Percentiles rank a stretch among this genome's conserved stretches.
Evolutionary conservation across 2,113 vertebrate species (phyloP).

Genomic region (Pelecanoides urinatrix): DNA sequence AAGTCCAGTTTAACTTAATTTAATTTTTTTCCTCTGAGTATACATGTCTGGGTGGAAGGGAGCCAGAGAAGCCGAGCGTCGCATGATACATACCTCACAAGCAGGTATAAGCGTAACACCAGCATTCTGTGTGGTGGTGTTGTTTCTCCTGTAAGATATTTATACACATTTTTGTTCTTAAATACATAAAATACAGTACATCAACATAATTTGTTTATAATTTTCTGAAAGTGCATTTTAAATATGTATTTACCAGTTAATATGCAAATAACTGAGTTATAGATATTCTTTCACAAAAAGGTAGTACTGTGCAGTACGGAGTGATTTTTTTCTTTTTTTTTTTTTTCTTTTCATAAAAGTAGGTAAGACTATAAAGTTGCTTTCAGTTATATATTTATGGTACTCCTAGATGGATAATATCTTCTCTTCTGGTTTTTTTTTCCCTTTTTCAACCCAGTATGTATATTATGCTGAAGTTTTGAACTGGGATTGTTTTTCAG

Average conservation of each 20-base stretch:
- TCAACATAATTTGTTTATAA: conserved; percentile 66
- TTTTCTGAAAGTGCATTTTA: conserved; percentile 77
- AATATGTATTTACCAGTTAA: conserved; percentile 74
- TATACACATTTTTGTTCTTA: conserved; percentile 60
- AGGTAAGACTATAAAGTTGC: conserved; percentile 76
- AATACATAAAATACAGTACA: conserved; percentile 49
- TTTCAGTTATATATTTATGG: conserved; percentile 80
- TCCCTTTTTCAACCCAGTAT: conserved; percentile 67
- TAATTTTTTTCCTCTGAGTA: conserved; percentile 42
- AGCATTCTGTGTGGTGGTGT: conserved; percentile 66
- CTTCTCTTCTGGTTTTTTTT: neutral
- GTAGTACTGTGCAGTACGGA: conserved; percentile 64
- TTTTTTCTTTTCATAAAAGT: conserved; percentile 53
- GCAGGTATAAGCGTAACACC: conserved; percentile 65
- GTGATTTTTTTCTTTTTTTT: neutral
- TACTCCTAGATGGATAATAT: conserved; percentile 74
- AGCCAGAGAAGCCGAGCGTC: conserved; percentile 52
- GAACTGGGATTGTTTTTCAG: conserved; percentile 71
- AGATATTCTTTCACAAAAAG: conserved; percentile 70
- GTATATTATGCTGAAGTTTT: conserved; percentile 77
- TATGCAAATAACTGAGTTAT: conserved; percentile 76
- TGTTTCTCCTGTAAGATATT: conserved; percentile 75
- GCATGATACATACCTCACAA: conserved; percentile 56
- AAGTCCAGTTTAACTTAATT: conserved; percentile 58
- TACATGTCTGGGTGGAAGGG: conserved; percentile 57